phyloP scores from a whole-genome alignment of 2,113 vertebrate species.

The Pandion haliaetus region DNA sequence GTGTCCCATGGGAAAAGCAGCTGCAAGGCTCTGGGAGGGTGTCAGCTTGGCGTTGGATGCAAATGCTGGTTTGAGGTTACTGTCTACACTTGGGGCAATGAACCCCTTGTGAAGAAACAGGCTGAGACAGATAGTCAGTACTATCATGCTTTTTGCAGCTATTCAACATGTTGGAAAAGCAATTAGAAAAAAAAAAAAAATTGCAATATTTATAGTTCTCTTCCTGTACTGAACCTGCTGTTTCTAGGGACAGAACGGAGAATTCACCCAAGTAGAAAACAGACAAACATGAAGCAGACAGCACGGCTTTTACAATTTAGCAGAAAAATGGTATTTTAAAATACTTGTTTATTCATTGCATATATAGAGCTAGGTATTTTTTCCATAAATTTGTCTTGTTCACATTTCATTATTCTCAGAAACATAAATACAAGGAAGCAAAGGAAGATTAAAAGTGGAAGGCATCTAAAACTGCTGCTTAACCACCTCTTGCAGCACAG shows the following conservation, averaged over 20 bases:
- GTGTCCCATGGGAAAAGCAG: neutral
- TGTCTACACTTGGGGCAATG: fast-evolving
- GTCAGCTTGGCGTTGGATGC: fast-evolving
- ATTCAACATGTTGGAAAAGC: neutral
- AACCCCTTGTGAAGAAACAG: fast-evolving
- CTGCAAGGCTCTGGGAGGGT: fast-evolving
- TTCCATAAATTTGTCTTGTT: neutral
- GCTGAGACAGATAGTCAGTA: neutral
- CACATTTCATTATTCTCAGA: neutral
- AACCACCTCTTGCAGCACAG: fast-evolving
- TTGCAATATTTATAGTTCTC: neutral
- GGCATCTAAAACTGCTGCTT: neutral
- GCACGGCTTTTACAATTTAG: neutral
- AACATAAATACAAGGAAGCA: neutral
- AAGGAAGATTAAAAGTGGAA: neutral
- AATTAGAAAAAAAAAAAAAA: neutral
- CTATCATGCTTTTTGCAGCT: fast-evolving
- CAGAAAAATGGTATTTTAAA: neutral
- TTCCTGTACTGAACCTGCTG: neutral
- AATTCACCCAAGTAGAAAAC: neutral
- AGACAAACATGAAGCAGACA: neutral
- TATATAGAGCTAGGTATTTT: fast-evolving
- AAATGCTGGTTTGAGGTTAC: neutral
- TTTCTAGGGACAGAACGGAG: neutral
- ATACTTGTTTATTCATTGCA: neutral